Evolutionary conservation across 2,888 invertebrate genomes (phyloP).

Genomic region (Mesoligia furuncula): DNA sequence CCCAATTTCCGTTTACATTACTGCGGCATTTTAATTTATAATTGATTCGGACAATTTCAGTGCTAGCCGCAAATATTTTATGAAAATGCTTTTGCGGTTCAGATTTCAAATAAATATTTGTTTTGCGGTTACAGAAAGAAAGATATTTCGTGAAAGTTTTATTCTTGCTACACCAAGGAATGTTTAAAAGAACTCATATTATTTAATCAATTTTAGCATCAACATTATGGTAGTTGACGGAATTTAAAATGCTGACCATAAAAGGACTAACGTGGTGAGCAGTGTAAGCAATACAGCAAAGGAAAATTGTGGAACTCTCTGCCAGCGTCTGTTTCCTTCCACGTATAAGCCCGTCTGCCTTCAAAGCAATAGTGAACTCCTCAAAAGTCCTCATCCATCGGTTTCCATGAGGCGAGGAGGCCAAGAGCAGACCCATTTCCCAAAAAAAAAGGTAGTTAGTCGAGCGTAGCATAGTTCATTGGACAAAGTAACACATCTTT

Average conservation of each 20-base stretch:
- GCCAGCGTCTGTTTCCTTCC: neutral
- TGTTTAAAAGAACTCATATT: neutral
- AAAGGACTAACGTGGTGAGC: neutral
- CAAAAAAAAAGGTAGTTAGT: neutral
- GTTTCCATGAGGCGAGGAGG: neutral
- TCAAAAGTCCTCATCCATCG: neutral
- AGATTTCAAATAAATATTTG: constrained; percentile 33
- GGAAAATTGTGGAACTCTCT: neutral
- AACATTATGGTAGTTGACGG: neutral
- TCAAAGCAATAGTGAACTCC: neutral
- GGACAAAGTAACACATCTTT: neutral
- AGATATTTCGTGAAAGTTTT: constrained; percentile 12
- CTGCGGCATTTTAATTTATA: neutral
- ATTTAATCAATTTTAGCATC: neutral
- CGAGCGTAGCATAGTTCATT: neutral
- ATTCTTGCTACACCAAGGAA: neutral
- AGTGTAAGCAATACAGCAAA: neutral
- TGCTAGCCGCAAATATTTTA: constrained; percentile 27
- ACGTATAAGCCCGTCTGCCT: neutral
- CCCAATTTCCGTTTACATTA: constrained; percentile 2
- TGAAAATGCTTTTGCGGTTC: constrained; percentile 34
- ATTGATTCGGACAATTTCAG: constrained; percentile 5
- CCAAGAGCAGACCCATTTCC: neutral
- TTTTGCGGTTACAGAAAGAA: constrained; percentile 30
- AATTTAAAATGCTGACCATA: neutral